Conservation (phyloP, 1,140 invertebrate genomes). For the Brachionus sp. region DNA sequence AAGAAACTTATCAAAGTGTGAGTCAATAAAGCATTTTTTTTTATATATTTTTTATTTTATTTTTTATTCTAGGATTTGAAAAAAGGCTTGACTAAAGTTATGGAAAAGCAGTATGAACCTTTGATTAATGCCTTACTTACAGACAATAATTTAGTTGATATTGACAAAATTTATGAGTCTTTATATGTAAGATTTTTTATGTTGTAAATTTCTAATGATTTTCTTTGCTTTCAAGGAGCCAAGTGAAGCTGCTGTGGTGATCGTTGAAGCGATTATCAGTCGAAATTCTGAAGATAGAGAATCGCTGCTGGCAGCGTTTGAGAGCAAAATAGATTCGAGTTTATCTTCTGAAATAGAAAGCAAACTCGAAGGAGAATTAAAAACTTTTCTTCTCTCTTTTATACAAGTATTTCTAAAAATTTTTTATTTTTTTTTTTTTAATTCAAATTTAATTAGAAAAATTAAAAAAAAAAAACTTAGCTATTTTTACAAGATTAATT, state of each 20-base stretch:
- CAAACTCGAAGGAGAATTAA: constrained; percentile 29
- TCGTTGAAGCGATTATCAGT: background rate
- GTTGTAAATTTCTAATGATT: background rate
- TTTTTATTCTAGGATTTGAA: constrained; percentile 16
- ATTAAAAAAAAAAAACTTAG: no score
- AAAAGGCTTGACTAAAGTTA: constrained; percentile 39
- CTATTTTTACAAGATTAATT: no score
- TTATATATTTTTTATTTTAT: background rate
- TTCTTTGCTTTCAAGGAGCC: background rate
- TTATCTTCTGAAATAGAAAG: constrained; percentile 16
- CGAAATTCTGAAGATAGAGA: background rate
- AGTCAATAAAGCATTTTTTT: background rate
- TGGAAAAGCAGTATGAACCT: constrained; percentile 39
- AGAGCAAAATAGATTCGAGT: constrained; percentile 18
- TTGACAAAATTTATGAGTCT: constrained; percentile 39
- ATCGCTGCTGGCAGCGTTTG: background rate
- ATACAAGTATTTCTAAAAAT: constrained; percentile 3
- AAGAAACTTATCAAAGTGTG: constrained; percentile 33
- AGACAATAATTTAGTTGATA: constrained; percentile 3
- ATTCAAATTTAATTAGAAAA: background rate
- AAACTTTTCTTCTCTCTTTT: background rate
- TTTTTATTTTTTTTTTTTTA: background rate
- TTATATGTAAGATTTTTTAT: background rate
- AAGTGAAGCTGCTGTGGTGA: constrained; percentile 19
- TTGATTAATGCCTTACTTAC: constrained; percentile 33